Base-by-base conservation (phyloP, 2,797 vertebrate species). In the Babyrousa celebensis region DNA sequence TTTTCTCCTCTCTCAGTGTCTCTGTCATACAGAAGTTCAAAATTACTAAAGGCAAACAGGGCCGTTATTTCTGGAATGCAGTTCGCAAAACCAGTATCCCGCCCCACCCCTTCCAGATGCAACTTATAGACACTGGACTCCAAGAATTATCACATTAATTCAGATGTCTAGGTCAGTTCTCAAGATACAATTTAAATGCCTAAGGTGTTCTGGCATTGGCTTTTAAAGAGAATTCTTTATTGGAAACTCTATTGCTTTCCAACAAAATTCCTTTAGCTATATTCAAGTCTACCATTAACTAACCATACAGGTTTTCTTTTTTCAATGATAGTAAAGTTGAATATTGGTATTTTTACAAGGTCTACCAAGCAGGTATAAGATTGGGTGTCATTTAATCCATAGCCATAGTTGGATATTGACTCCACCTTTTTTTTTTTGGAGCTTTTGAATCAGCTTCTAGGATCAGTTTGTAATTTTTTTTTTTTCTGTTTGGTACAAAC, bases 51-150 rank as follows among this genome's bases (percentile, higher is more conserved):
- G 32, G 67, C 72, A 96, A 96, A 91, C 2, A 92, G 67, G 95
- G 18, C 32, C 54, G 85, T 91, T 96, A 80, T 74, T 95, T 97
- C 92, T 93, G 32, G 36, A 84, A 86, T 91, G 77, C 10, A 62
- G 6, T 94, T 0, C 36, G 32, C 48, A 89, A 92, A 95, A 89
- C 63, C 36, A 36, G 1, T 16, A 77, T 27, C 25, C 62, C 11
- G 27, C 23, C 23, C 62, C 25, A 63, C 62, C 89, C 86, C 4
- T 21, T 79, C 27, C n/a, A 92, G 14, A 40, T 74, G 14, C n/a
- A 77, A 83, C 40, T 86, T 48, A 74, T 6, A 94, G 77, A 5
- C 0, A 0, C 0, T 72, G 21, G 95, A 74, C 17, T 52, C 2
- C 27, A 70, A 29, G 43, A 95, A 94, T 58, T 90, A 91, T 68